Evolutionary conservation across 2,113 vertebrate species (phyloP).

Genomic region (Girardinichthys multiradiatus): DNA sequence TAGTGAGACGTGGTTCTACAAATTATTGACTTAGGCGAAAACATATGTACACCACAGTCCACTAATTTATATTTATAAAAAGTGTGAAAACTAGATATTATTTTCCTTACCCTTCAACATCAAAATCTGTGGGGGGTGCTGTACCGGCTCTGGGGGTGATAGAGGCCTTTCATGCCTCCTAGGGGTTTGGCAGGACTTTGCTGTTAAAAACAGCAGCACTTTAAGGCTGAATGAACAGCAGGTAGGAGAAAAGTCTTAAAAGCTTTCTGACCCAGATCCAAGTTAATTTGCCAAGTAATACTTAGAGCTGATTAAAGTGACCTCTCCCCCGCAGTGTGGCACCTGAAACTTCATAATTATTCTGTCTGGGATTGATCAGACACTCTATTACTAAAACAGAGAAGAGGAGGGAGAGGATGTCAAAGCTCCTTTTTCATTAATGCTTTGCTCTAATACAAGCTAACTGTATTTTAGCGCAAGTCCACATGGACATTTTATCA

Average conservation of each 20-base stretch:
- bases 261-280: constrained; percentile 35
- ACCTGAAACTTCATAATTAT: constrained; percentile 48
- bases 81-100: neutral
- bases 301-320: constrained; percentile 62
- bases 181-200: neutral
- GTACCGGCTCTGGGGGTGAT: neutral
- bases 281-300: constrained; percentile 46
- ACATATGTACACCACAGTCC: too few species aligned
- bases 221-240: constrained; percentile 2
- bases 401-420: constrained; percentile 10
- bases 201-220: neutral
- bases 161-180: neutral
- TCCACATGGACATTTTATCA: neutral
- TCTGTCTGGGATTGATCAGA: constrained; percentile 34
- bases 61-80: too few species aligned
- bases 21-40: too few species aligned
- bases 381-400: constrained; percentile 21
- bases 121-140: neutral
- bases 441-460: constrained; percentile 3
- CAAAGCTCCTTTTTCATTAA: constrained; percentile 17
- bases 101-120: neutral
- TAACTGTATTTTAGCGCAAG: constrained; percentile 3
- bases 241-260: constrained; percentile 1
- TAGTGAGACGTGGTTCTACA: too few species aligned
- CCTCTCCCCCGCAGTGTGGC: constrained; percentile 20